Base-by-base conservation (phyloP, 1,140 invertebrate species). In the Paralvinella palmiformis region DNA sequence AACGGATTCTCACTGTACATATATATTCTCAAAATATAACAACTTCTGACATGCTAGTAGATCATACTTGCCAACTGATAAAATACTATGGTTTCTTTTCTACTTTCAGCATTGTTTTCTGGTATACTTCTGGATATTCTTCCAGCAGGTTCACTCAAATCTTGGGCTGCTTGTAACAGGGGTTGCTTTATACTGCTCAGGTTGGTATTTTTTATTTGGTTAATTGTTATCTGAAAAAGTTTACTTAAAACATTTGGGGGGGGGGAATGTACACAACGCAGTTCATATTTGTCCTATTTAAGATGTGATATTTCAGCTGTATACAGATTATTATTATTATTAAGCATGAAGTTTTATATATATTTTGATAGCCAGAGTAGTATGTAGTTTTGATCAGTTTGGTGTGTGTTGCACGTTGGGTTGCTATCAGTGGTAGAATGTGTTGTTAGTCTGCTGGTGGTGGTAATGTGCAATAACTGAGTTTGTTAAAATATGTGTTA, bases 121-220 rank as follows among this genome's bases (percentile, higher is more conserved):
- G 57, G 68, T 32, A 68, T 79, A 22, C 62, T 80, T 27, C 50
- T 78, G 33, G 64, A 72, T 15, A 72, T 68, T 37, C 45, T 79
- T n/a, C 68, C 71, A 35, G 70, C 72, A 56, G 75, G 73, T 22
- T 62, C 69, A 4, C 53, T 79, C 35, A 79, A 77, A 63, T 72
- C 74, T 1, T 81, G 79, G 79, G 73, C 74, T 7, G 74, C 75
- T 3, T 79, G 75, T 66, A 81, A 80, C 65, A 67, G 78, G 62
- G 79, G 79, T n/a, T 81, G 79, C 64, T 81, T 81, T 62, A 72
- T 75, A 10, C 65, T 81, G 24, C 60, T 77, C 41, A 74, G 66
- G 77, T 81, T 70, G 68, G 73, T 73, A 53, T 10, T 41, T 41
- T 41, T 10, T n/a, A 41, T 10, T 10, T n/a, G n/a, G 10, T 41